Evolutionary conservation across 2,113 vertebrate genomes (phyloP), one percentile per base, ranked within the genome.

Genomic region (Hyla sarda): DNA sequence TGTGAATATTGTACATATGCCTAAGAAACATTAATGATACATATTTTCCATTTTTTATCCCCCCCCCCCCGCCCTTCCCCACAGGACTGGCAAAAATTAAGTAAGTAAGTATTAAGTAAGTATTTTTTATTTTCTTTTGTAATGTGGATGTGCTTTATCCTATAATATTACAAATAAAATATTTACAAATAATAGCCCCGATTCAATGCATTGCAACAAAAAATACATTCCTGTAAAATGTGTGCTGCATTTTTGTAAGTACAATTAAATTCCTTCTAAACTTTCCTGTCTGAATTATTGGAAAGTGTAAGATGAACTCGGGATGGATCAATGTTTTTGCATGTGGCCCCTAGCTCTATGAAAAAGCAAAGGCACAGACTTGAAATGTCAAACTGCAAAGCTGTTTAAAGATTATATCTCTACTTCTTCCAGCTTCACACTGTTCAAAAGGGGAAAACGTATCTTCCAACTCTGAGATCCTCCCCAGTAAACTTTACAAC

Each of bases 311-410:
- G 73, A 88, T 89, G 23, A 90, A 89, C 88, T 91, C 90, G 87
- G 79, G 88, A 90, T 89, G 86, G 89, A 87, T 89, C 74, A 79
- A 83, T 85, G 81, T 87, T 86, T 91, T 90, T 92, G 91, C 88
- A 88, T 89, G 87, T 89, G 84, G 41, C 85, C 71, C 87, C 89
- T 83, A 87, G 88, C 89, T 90, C 87, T 89, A 90, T 90, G 89
- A 88, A 91, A 88, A 88, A 85, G 89, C 82, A 89, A 65, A 5
- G 0, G 90, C 89, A 90, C 87, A 87, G 89, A 79, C 84, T 91
- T 89, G 89, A 93, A 93, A 92, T 90, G 89, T 93, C 91, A 93
- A 88, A 76, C 90, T 92, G 87, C 90, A 91, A 87, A 92, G 87
- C 88, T 91, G 87, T 88, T 88, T 90, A 90, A 91, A 92, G 87